A percentile compares a stretch with the other conserved stretches of the same genome.
phyloP scores from a whole-genome alignment of 2,888 invertebrate genomes.

The Sicus ferrugineus region DNA sequence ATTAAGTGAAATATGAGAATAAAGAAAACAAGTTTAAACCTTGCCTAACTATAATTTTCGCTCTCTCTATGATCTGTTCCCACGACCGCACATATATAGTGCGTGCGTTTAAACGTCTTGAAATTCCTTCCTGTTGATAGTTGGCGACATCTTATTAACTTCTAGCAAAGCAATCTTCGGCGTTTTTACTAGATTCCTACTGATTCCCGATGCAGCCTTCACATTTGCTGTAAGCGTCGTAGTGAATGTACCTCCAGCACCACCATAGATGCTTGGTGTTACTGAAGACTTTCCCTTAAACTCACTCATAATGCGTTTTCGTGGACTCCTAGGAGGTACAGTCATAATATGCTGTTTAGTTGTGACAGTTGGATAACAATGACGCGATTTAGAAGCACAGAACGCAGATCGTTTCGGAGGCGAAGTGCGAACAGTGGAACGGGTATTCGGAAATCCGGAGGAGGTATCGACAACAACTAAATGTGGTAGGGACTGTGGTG shows the following conservation, averaged over 20 bases:
- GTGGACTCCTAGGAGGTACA: slow-evolving; percentile 31
- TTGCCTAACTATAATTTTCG: no score
- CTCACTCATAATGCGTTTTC: slow-evolving; percentile 41
- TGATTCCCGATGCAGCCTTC: slow-evolving; percentile 7
- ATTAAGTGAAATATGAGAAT: neutral
- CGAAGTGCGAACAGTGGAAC: slow-evolving; percentile 42
- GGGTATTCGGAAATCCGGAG: slow-evolving; percentile 46
- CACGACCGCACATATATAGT: no score
- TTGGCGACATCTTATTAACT: slow-evolving; percentile 24
- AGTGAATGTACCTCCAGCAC: no score
- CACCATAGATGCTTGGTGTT: slow-evolving; percentile 35
- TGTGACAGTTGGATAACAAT: slow-evolving; percentile 45
- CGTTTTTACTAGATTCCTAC: slow-evolving; percentile 3
- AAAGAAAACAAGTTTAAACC: no score
- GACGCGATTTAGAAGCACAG: slow-evolving; percentile 42
- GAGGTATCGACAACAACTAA: slow-evolving; percentile 20
- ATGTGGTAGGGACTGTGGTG: slow-evolving; percentile 41
- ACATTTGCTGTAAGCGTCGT: no score
- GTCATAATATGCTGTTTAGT: slow-evolving; percentile 36
- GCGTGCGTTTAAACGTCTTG: no score
- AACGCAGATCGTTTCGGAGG: slow-evolving; percentile 39
- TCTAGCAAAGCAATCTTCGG: slow-evolving; percentile 28
- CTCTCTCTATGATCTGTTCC: slow-evolving; percentile 31
- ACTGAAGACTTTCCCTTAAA: slow-evolving; percentile 42
- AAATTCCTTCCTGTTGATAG: no score